Evolutionary conservation across 2,888 invertebrate species (phyloP), one percentile per base, ranked within the genome.

Genomic region (Hypsopygia costalis): DNA sequence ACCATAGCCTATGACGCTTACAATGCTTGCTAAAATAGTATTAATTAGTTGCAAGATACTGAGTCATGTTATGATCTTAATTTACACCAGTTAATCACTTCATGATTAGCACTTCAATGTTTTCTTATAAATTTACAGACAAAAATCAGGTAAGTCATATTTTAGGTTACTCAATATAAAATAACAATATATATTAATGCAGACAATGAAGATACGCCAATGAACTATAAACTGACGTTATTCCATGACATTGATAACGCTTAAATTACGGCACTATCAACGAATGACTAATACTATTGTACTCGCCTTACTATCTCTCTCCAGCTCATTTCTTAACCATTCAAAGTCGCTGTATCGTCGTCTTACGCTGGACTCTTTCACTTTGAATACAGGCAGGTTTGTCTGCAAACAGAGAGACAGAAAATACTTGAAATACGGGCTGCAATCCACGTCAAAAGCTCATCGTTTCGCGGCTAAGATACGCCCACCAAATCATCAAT

Each of bases 301-400:
- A 55, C 75, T 82, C 81, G 97, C 97, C 93, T 99, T 99, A 88
- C 98, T 99, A 80, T 99, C 99, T 79, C 99, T 91, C 90, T 99
- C 99, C 69, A 99, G 88, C 90, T 99, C 99, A 78, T 96, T 98
- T 86, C 99, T 93, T 51, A 99, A 90, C 99, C 99, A 99, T 90
- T 99, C 99, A 87, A 99, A 99, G 87, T 99, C 99, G 87, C 98
- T 98, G 91, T 99, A 99, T 76, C 99, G 93, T 71, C 98, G 92
- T 66, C 99, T 92, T 3, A 99, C 99, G 80, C 95, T 97, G 21
- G 98, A 99, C 82, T 99, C 99, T 90, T 99, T 99, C 44, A 98
- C 95, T 93, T 98, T 98, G 90, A 99, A 99, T 56, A 99, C 98
- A 43, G 99, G 99, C 74, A 99, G 91, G 90, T 99, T 99, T 62